These are phyloP conservation scores for Enteromius argenteus DNA, from an alignment of 2,797 vertebrate species.

Conservation along the genomic window DNA sequence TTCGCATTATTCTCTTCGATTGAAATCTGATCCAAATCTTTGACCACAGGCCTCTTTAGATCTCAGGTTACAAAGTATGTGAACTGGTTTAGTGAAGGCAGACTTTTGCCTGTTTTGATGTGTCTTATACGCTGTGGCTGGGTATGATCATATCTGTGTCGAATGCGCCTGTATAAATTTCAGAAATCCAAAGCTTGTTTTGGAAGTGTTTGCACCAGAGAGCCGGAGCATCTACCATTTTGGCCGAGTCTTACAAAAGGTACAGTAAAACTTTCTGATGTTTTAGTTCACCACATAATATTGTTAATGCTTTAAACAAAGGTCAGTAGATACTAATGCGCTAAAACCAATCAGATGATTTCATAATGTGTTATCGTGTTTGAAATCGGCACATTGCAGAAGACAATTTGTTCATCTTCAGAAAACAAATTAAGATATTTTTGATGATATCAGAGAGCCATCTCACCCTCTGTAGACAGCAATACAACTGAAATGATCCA, in stretches of 20 bases:
- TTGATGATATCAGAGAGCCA: too few species aligned
- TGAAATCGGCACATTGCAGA: background rate
- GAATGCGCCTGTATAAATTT: background rate
- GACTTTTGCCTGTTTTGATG: background rate
- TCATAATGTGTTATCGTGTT: background rate
- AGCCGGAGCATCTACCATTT: background rate
- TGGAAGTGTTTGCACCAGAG: constrained; percentile 21
- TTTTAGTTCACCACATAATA: background rate
- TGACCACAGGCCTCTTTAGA: background rate
- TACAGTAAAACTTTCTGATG: background rate
- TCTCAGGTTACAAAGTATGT: constrained; percentile 42
- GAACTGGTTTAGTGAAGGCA: background rate
- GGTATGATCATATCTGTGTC: background rate
- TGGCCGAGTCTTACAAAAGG: constrained; percentile 21
- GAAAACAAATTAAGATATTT: too few species aligned
- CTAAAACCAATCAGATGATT: background rate
- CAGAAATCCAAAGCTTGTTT: constrained; percentile 22
- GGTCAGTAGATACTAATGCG: background rate
- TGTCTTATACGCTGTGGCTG: background rate
- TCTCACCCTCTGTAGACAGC: too few species aligned
- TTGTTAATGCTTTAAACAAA: background rate
- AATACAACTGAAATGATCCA: too few species aligned
- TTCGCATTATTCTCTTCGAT: background rate
- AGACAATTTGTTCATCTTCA: background rate
- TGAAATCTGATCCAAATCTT: background rate